Evolutionary conservation across 1,140 invertebrate species (phyloP), one percentile per base, ranked within the genome.

Genomic region (Cyclargus thomasi): DNA sequence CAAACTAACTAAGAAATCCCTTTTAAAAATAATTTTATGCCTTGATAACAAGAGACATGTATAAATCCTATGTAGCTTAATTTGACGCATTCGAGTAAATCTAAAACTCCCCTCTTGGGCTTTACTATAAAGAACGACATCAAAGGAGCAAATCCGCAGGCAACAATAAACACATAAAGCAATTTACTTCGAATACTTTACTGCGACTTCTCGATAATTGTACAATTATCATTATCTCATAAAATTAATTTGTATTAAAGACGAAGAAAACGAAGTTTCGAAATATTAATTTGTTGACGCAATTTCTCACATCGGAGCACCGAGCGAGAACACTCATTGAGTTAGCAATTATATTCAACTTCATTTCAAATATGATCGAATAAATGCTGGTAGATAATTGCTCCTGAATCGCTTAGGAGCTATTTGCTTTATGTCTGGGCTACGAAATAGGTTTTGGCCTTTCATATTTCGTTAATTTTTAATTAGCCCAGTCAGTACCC

Each of bases 241-340:
- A 47, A 47, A 47, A 47, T 47, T 47, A 47, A 47, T 47, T 47
- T 47, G 8, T 47, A 47, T 47, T 47, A 47, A 47, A 47, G 39
- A 47, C 14, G 39, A 47, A 47, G 39, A 47, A 29, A 29, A 47
- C 39, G 39, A 47, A 47, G 11, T 47, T 47, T 47, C 11, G 14
- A 16, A 47, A 47, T 11, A 47, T 14, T 47, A 47, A 47, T 47
- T 47, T 47, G 39, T 47, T 47, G 39, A 47, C 39, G 39, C 39
- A 16, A 47, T 47, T 47, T 47, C 39, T 47, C 39, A 47, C 39
- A 47, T 47, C 14, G 39, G 14, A 47, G 39, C 39, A 14, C 36
- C 36, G 39, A 47, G 39, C 11, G 39, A 47, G 0, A 47, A 47
- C 39, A 47, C 8, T 47, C 1, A 47, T 47, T 47, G 39, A 47